Evolutionary conservation across 2,888 invertebrate genomes (phyloP), one percentile per base, ranked within the genome.

Genomic region (Callyntrura sp.): DNA sequence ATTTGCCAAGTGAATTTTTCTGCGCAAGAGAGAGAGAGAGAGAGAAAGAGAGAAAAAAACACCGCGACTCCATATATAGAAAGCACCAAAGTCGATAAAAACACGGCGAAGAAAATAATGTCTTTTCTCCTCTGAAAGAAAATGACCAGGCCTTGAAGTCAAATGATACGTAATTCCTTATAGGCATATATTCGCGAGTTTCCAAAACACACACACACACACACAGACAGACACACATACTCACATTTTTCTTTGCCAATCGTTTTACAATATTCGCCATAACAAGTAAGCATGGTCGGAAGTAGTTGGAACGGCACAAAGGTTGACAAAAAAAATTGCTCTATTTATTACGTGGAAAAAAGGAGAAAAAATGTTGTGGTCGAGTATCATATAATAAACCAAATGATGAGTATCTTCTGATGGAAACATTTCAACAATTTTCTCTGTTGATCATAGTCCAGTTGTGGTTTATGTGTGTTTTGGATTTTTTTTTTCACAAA

Each of bases 1-100:
- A 85, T 85, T 85, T 78, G 45, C 70, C 83, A 70, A 70, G 28
- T 83, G 78, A 78, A 78, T 20, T 81, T 81, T 62, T 23, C 25
- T 65, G 45, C 20, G 60, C 60, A 51, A 76, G n/a, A n/a, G n/a
- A n/a, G n/a, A n/a, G n/a, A n/a, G n/a, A n/a, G n/a, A n/a, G n/a
- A n/a, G n/a, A n/a, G n/a, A n/a, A n/a, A n/a, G n/a, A n/a, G n/a
- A 76, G 60, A 78, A 76, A 76, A 65, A 65, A 12, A 11, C 25
- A 28, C 8, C 43, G 6, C 51, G 14, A 14, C 12, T 28, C 62
- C 25, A 28, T 65, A 62, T 62, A 65, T 8, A 5, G 17, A 60
- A 65, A 65, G 28, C 23, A 3, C n/a, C 2, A 60, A 8, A n/a
- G 17, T 20, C 60, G n/a, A 60, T 14, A 20, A 60, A 20, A 17